Evolutionary conservation across 2,113 vertebrate genomes (phyloP), one percentile per base, ranked within the genome.

Genomic region (Halichoeres trimaculatus): DNA sequence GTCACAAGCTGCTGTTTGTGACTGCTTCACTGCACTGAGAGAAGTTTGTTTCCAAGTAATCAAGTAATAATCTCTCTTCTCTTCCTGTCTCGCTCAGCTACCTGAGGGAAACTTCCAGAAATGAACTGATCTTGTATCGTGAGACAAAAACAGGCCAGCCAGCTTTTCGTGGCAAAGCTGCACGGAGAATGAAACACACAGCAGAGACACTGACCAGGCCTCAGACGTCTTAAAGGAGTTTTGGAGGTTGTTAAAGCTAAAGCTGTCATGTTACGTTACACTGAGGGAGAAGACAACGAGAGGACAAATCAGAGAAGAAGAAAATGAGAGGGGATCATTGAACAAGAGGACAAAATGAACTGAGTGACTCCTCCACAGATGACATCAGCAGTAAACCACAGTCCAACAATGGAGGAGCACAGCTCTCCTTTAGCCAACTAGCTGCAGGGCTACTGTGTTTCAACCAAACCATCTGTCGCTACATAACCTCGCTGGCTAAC

Each of bases 381-480:
- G 38, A 23, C 20, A 52, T n/a, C n/a, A n/a, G n/a, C n/a, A n/a
- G n/a, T n/a, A 65, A 54, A 26, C 55, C 60, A 17, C 14, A 4
- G 7, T 45, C 3, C 41, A 45, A 16, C 41, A 45, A 16, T 45
- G 51, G 22, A 23, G 13, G 23, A 20, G 24, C 50, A 11, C 38
- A 40, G 1, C 10, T 43, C 16, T 22, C 6, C 23, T 10, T 47
- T 59, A 8, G 70, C 66, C 74, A 64, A 40, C 16, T 0, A 68
- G 48, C 73, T 0, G 10, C 76, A 59, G 80, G 72, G 61, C 36
- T 23, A 22, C 23, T 56, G 57, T 14, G 14, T 13, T 19, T 69
- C 24, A 65, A 74, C 47, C 56, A 57, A 81, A 53, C 61, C 74
- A 78, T 84, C 85, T 84, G 81, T 47, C 63, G 12, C 56, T 56